Percentiles rank a stretch among this genome's conserved stretches.
Conservation (phyloP, 2,797 vertebrate species). For the Catostomus latipinnis region DNA sequence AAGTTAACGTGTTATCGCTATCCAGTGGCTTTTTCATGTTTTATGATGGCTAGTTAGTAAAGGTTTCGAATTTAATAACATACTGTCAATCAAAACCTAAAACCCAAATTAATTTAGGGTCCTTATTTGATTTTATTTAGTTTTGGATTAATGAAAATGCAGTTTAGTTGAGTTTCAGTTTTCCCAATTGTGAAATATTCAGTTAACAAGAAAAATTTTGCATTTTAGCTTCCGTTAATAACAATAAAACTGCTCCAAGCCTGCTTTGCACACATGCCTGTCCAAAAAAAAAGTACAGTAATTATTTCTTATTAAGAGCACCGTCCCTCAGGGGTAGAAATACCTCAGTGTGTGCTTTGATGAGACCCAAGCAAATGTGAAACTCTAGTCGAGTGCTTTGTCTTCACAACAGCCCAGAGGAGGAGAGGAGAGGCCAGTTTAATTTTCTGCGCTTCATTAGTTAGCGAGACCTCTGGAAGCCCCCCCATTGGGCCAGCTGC, state of each 20-base stretch:
- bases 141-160: too few relatives aligned
- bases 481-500: constrained; percentile 34
- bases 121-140: too few relatives aligned
- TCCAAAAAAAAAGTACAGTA: constrained; percentile 67
- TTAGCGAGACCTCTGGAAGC: constrained; percentile 59
- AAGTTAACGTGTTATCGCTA: too few relatives aligned
- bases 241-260: constrained; percentile 32
- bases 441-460: constrained; percentile 63
- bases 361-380: constrained; percentile 59
- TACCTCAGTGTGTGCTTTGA: constrained; percentile 53
- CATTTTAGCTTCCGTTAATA: too few relatives aligned
- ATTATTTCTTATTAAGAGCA: constrained; percentile 63
- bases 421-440: constrained; percentile 58
- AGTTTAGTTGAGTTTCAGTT: too few relatives aligned
- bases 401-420: constrained; percentile 44
- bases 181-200: too few relatives aligned
- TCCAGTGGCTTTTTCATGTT: too few relatives aligned
- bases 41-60: too few relatives aligned
- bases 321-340: constrained; percentile 53
- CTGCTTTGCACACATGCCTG: constrained; percentile 64
- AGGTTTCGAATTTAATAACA: too few relatives aligned
- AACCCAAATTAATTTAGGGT: too few relatives aligned
- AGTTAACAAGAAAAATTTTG: too few relatives aligned
- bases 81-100: too few relatives aligned
- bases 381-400: constrained; percentile 64